Evolutionary conservation across 2,797 vertebrate genomes (phyloP).

Genomic region (Hephaestus fuliginosus): DNA sequence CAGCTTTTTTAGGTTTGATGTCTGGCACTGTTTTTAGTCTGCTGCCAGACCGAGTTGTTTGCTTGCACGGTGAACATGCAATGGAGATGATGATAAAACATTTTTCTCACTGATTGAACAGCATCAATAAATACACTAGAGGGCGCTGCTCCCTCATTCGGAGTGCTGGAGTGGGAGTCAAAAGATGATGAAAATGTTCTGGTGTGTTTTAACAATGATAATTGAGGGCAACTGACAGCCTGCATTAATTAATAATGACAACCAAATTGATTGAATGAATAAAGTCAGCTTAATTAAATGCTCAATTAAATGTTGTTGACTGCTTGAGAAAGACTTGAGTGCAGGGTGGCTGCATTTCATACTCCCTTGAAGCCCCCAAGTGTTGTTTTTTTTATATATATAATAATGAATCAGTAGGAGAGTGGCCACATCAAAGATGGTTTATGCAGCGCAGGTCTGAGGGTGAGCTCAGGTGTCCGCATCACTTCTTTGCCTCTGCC

Average conservation of each 20-base stretch:
- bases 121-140: conserved; percentile 63
- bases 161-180: background rate
- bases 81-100: conserved; percentile 17
- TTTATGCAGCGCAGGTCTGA: background rate
- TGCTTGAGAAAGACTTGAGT: conserved; percentile 6
- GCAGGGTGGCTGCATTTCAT: conserved; percentile 14
- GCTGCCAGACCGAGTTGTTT: background rate
- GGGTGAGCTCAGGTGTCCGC: conserved; percentile 24
- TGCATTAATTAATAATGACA: conserved; percentile 65
- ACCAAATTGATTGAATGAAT: conserved; percentile 51
- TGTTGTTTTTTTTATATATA: background rate
- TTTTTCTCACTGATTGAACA: conserved; percentile 29
- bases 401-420: background rate
- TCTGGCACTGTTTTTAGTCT: conserved; percentile 20
- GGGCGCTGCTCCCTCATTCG: conserved; percentile 60
- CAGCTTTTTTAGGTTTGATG: background rate
- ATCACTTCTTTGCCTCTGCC: conserved; percentile 10
- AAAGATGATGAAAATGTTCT: conserved; percentile 28
- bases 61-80: conserved; percentile 1
- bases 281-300: conserved; percentile 50
- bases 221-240: conserved; percentile 33
- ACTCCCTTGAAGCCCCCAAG: conserved; percentile 9
- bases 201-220: conserved; percentile 42
- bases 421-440: conserved; percentile 1
- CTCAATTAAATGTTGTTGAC: conserved; percentile 30